A percentile compares a stretch with the other conserved stretches of the same genome.
These are phyloP conservation scores for Andrena hattorfiana DNA, from an alignment of 2,888 invertebrate species.

Conservation along the genomic window DNA sequence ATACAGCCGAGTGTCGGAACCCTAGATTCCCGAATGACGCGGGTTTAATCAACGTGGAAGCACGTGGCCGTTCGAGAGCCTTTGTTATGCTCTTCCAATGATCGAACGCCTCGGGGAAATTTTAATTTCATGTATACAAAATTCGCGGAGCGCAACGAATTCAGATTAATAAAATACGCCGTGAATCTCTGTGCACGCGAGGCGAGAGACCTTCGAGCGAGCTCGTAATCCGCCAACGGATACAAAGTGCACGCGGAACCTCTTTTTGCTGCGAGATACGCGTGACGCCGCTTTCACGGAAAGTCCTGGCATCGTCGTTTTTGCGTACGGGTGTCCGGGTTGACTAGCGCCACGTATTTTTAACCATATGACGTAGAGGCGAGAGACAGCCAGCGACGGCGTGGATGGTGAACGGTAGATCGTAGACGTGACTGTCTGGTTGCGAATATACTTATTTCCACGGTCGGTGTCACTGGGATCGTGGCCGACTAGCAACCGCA, in stretches of 20 bases:
- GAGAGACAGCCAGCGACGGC: slow-evolving; percentile 39
- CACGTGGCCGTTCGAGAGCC: not conserved
- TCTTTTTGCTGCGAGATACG: slow-evolving; percentile 11
- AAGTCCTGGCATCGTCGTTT: slow-evolving; percentile 33
- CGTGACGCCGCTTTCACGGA: slow-evolving; percentile 49
- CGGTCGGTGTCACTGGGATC: slow-evolving; percentile 69
- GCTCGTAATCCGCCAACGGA: slow-evolving; percentile 28
- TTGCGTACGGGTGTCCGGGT: slow-evolving; percentile 23
- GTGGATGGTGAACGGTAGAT: slow-evolving; percentile 47
- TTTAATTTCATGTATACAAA: not conserved
- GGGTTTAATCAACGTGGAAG: not conserved
- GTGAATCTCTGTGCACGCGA: not conserved
- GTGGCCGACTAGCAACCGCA: slow-evolving; percentile 47
- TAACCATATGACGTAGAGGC: slow-evolving; percentile 51
- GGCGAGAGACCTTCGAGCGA: slow-evolving; percentile 16
- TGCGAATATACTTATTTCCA: slow-evolving; percentile 70
- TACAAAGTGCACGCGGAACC: slow-evolving; percentile 28
- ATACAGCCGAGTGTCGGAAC: not conserved
- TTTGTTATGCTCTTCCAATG: not conserved
- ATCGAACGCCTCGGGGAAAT: not conserved
- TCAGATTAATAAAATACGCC: not conserved
- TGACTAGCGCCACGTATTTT: slow-evolving; percentile 51
- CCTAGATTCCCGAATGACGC: slow-evolving; percentile 7
- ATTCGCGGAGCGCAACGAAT: not conserved
- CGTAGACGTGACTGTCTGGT: slow-evolving; percentile 52